phyloP scores from a whole-genome alignment of 2,797 vertebrate species.

The Taeniopygia guttata region DNA sequence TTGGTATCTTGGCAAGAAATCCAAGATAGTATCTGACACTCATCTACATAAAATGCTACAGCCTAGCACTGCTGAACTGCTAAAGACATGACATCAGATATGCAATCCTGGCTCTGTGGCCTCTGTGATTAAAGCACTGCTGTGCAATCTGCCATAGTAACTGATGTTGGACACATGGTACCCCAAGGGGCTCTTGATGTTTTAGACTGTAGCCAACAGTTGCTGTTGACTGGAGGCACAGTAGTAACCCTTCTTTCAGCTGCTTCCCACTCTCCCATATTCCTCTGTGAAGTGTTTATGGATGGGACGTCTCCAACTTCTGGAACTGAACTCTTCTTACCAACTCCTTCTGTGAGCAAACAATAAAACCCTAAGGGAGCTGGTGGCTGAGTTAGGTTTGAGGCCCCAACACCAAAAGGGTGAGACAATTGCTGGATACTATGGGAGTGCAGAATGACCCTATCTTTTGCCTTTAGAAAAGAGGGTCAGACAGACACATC shows the following conservation, averaged over 20 bases:
- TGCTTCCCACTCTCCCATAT: not conserved
- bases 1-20: constrained; percentile 11
- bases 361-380: not conserved
- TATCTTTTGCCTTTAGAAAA: not conserved
- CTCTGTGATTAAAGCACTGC: not conserved
- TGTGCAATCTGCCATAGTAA: not conserved
- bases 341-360: not conserved
- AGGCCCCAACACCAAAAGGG: not conserved
- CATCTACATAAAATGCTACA: accelerated
- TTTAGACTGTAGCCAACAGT: not conserved
- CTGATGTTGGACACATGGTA: not conserved
- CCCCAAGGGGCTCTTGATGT: not conserved
- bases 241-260: not conserved
- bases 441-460: not conserved
- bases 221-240: not conserved
- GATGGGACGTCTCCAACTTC: not conserved
- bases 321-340: not conserved
- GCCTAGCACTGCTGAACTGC: not conserved
- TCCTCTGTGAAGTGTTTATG: not conserved
- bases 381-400: not conserved
- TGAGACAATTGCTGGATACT: not conserved
- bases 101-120: not conserved
- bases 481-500: not conserved
- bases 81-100: not conserved
- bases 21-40: not conserved